These are phyloP conservation scores for Todiramphus saurophagus DNA, from an alignment of 2,113 vertebrate species.

Conservation along the genomic window DNA sequence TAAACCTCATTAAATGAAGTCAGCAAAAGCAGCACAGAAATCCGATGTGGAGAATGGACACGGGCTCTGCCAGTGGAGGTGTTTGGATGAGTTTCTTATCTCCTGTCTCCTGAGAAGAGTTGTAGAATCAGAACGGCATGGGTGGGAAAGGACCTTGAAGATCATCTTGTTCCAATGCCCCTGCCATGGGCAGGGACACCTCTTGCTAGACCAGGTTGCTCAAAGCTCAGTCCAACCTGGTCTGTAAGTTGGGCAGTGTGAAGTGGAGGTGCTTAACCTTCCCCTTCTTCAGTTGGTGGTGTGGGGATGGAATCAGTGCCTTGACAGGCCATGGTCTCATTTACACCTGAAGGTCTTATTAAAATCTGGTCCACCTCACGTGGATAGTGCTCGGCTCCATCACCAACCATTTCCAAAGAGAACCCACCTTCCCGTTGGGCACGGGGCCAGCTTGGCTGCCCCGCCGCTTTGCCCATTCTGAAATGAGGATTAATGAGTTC, in stretches of 20 bases:
- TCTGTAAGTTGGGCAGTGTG: background rate
- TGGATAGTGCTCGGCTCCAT: background rate
- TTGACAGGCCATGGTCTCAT: background rate
- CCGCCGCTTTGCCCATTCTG: background rate
- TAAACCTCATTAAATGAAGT: constrained; percentile 74
- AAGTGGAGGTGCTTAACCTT: background rate
- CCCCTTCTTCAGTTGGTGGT: background rate
- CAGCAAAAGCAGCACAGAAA: constrained; percentile 32
- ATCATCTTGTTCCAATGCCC: too few relatives aligned
- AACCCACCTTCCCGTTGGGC: background rate
- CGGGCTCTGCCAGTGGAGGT: background rate
- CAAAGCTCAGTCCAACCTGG: too few relatives aligned
- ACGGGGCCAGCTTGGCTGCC: background rate
- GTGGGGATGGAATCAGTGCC: background rate
- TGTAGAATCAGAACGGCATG: too few relatives aligned
- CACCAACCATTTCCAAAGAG: background rate
- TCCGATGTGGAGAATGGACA: background rate
- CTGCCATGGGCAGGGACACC: too few relatives aligned
- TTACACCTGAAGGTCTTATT: rapidly evolving
- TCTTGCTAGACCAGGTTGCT: too few relatives aligned
- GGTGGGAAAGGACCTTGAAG: too few relatives aligned
- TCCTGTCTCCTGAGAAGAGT: background rate
- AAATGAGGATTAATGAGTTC: constrained; percentile 54
- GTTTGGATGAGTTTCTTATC: background rate
- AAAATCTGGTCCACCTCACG: background rate